Base-by-base conservation (phyloP, 2,797 vertebrate species). In the Enteromius mattozi region DNA sequence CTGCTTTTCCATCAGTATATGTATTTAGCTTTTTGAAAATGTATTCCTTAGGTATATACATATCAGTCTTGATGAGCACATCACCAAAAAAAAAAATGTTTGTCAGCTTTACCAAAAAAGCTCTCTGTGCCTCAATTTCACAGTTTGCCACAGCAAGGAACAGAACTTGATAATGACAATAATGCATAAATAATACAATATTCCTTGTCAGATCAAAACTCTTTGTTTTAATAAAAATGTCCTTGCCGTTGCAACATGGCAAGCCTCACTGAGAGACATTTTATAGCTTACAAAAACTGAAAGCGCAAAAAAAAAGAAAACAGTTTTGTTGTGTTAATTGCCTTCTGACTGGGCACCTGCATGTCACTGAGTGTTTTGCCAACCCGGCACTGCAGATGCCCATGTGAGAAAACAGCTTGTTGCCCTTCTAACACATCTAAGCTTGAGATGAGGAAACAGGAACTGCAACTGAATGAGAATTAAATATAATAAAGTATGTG, bases 271-370 rank as follows among this genome's bases (percentile, higher is more conserved):
- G 83, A 35, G 71, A 81, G 49, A 79, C 71, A 74, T 82, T 85
- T 85, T 80, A 82, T 85, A 84, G 85, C 87, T 86, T 86, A 84
- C 66, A 40, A 70, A 75, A 75, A 59, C 1, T 61, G 3, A 30
- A 37, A 51, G 49, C 42, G 42, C 10, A 59, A 59, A 59, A n/a
- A 59, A 54, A 51, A 19, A 42, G 4, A 12, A 42, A 77, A 27
- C 17, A 6, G 10, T 71, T 80, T 80, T 56, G 40, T 83, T 82
- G 47, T 81, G 82, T 80, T 85, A 61, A 89, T 92, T 93, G 87
- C 90, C 89, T 92, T 91, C 90, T 88, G 89, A 91, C 89, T 63
- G 87, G 87, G 86, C 90, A 91, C 87, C 90, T 94, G 93, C 93
- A 93, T 91, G 90, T 81, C 89, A 81, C 68, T 35, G 59, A 91